A percentile compares a stretch with the other conserved stretches of the same genome.
These are phyloP conservation scores for Leptonema lineaticorne DNA, from an alignment of 1,140 invertebrate genomes.

Conservation along the genomic window DNA sequence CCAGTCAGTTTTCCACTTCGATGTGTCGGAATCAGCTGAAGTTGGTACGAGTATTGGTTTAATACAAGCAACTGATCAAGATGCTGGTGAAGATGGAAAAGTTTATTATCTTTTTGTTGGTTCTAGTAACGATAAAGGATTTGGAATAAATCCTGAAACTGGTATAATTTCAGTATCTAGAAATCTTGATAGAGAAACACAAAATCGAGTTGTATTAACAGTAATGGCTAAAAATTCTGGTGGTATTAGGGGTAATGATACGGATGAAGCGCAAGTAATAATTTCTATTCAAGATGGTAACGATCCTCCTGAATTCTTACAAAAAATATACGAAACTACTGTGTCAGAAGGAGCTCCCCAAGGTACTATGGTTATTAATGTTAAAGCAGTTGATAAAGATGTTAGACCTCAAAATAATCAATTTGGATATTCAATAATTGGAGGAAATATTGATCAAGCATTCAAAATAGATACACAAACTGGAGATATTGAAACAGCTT, in stretches of 20 bases:
- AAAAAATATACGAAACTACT: slow-evolving; percentile 70
- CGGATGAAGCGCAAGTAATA: slow-evolving; percentile 90
- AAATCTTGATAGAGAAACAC: slow-evolving; percentile 85
- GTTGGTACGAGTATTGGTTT: slow-evolving; percentile 83
- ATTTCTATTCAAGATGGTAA: slow-evolving; percentile 94
- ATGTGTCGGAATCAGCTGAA: slow-evolving; percentile 89
- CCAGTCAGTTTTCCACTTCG: slow-evolving; percentile 89
- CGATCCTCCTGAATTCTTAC: slow-evolving; percentile 88
- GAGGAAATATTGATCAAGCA: slow-evolving; percentile 76
- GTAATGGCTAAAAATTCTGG: slow-evolving; percentile 94
- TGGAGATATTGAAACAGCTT: slow-evolving; percentile 78
- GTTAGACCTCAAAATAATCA: slow-evolving; percentile 88
- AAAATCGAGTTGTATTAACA: slow-evolving; percentile 84
- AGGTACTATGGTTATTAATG: slow-evolving; percentile 74
- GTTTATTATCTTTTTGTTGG: slow-evolving; percentile 92
- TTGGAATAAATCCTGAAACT: slow-evolving; percentile 81
- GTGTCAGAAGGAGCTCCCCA: slow-evolving; percentile 75
- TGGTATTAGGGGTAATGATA: slow-evolving; percentile 90
- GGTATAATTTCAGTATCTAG: slow-evolving; percentile 82
- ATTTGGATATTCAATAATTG: slow-evolving; percentile 88
- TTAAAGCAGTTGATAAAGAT: slow-evolving; percentile 89
- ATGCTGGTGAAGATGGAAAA: slow-evolving; percentile 87
- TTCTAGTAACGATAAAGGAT: slow-evolving; percentile 89
- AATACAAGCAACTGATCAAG: slow-evolving; percentile 88
- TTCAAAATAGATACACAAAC: slow-evolving; percentile 88